These are phyloP conservation scores for Megaceryle torquata DNA, from an alignment of 2,113 vertebrate genomes.

Conservation along the genomic window DNA sequence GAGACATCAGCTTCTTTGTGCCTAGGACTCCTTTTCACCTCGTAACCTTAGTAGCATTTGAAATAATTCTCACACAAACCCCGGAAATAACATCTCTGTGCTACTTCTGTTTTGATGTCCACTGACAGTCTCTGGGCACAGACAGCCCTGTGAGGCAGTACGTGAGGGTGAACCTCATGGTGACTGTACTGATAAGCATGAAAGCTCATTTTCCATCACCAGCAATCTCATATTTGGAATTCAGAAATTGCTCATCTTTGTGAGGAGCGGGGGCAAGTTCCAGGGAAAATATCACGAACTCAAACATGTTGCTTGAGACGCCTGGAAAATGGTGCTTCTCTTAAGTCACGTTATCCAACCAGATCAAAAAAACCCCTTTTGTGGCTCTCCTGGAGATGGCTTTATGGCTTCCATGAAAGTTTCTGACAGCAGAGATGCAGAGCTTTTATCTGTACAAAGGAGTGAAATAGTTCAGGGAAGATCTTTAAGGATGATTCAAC, in stretches of 20 bases:
- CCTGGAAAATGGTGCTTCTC: neutral
- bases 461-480: neutral
- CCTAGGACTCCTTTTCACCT: neutral
- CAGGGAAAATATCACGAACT: neutral
- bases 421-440: neutral
- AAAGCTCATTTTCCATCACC: neutral
- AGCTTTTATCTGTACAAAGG: neutral
- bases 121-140: neutral
- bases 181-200: neutral
- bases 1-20: neutral
- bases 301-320: neutral
- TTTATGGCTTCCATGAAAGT: neutral
- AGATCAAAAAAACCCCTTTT: neutral
- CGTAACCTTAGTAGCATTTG: neutral
- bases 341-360: conserved; percentile 17
- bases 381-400: neutral
- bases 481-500: neutral
- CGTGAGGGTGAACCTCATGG: neutral
- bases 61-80: neutral
- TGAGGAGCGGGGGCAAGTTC: neutral
- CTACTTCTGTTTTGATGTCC: neutral
- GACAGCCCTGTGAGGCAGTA: neutral
- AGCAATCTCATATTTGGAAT: neutral
- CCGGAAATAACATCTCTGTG: neutral
- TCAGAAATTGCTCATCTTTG: conserved; percentile 39